Base-by-base conservation (phyloP, 2,797 vertebrate genomes). In the Acrocephalus scirpaceus region DNA sequence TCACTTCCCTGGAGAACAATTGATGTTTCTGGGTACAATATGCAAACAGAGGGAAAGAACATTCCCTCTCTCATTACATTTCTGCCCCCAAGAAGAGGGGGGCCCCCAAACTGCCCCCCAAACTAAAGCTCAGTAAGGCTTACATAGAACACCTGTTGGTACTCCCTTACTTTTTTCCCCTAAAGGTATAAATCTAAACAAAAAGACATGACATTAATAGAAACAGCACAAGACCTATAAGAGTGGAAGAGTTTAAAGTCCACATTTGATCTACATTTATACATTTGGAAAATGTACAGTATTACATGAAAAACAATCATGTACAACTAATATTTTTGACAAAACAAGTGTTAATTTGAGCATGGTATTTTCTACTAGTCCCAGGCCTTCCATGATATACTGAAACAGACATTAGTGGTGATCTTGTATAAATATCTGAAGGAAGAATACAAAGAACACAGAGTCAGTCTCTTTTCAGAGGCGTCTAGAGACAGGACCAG, bases 91-190 rank as follows among this genome's bases (percentile, higher is more conserved):
- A 40, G 16, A 73, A 54, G 5, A 65, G 11, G 26, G 7, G 38
- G 21, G 1, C 13, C 25, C 30, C 34, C 30, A 83, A 34, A 48
- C 8, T 16, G 7, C 7, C 16, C 12, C 11, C 11, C 14, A 54
- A 48, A 86, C 29, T 50, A 71, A 50, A 83, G 26, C 8, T 53
- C 19, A 57, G 10, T 53, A 74, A 45, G 3, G 19, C 7, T 71
- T n/a, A 27, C 16, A 69, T 66, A 42, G 23, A 26, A 38, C 7
- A 29, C 62, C 20, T 56, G 8, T 12, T 51, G 9, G 8, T 19
- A 61, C 1, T 22, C 3, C 3, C 40, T 26, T 32, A 34, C 54
- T 16, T 13, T 26, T 1, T 1, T 3, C 3, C 27, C 10, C 5
- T 4, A 36, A 79, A 62, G 5, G 3, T n/a, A 47, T 27, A 23